Evolutionary conservation across 2,797 vertebrate species (phyloP).

Genomic region (Euphonia xanthogaster): DNA sequence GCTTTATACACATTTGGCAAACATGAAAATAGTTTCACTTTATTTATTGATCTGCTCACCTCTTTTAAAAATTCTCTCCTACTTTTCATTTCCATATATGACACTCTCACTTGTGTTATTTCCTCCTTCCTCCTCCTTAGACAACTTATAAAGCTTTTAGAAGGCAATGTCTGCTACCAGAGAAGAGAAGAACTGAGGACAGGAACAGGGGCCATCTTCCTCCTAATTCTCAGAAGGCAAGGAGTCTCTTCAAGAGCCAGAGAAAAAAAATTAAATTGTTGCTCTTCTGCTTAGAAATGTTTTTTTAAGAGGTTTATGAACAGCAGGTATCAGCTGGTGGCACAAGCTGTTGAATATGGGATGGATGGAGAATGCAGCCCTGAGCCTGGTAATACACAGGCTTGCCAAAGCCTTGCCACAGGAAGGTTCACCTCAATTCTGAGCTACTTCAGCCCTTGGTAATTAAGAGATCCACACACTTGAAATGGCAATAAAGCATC

Average conservation of each 20-base stretch:
- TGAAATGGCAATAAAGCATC: neutral
- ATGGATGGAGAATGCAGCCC: neutral
- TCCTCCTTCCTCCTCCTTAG: neutral
- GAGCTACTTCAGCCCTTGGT: neutral
- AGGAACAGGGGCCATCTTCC: neutral
- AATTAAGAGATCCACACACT: neutral
- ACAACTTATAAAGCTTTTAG: neutral
- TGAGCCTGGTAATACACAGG: neutral
- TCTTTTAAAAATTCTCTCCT: neutral
- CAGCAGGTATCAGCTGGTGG: neutral
- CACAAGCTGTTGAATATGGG: neutral
- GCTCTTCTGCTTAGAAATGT: neutral
- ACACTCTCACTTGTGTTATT: neutral
- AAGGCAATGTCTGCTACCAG: neutral
- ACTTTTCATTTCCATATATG: neutral
- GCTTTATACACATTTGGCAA: neutral
- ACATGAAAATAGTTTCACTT: neutral
- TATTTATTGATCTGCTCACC: neutral
- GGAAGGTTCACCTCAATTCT: neutral
- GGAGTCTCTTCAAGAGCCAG: neutral
- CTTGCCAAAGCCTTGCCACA: neutral
- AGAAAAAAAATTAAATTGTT: neutral
- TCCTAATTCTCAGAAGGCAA: neutral
- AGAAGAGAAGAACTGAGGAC: neutral
- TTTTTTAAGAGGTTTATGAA: neutral